Percentiles rank a stretch among this genome's conserved stretches.
Evolutionary conservation across 92 coral and sea anemone species (phyloP).

Genomic region (Siderastrea radians): DNA sequence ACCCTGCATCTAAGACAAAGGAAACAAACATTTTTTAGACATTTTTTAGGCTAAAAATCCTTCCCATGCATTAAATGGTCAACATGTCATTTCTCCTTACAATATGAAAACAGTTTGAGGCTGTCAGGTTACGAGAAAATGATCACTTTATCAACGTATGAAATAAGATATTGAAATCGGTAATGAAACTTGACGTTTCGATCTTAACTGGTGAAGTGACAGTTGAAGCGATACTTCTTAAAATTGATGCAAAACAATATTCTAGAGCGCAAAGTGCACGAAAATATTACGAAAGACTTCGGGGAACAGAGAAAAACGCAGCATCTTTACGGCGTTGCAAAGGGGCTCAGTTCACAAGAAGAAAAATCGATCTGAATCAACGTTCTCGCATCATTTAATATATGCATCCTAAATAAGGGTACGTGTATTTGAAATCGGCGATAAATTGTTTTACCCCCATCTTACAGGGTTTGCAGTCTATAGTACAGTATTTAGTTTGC

Average conservation of each 20-base stretch:
- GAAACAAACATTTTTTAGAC: neutral
- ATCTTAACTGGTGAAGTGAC: neutral
- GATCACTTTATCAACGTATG: too few relatives aligned
- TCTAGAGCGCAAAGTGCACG: neutral
- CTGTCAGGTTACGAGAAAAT: neutral
- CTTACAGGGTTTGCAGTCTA: too few relatives aligned
- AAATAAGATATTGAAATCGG: neutral
- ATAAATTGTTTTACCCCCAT: neutral
- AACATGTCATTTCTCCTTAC: neutral
- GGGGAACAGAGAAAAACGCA: neutral
- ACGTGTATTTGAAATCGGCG: neutral
- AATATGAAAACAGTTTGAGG: too few relatives aligned
- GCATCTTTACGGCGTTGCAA: neutral
- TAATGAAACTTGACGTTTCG: neutral
- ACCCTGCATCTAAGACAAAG: conserved; percentile 30
- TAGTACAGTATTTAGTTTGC: too few relatives aligned
- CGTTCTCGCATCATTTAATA: neutral
- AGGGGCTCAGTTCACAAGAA: neutral
- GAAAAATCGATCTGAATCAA: neutral
- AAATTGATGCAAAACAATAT: neutral
- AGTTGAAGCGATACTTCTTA: neutral
- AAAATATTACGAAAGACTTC: neutral
- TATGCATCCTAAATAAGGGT: conserved; percentile 6
- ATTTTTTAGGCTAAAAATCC: too few relatives aligned
- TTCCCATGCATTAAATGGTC: too few relatives aligned